These are phyloP conservation scores for Sigmodon hispidus DNA, from an alignment of 2,113 vertebrate genomes.

Conservation along the genomic window DNA sequence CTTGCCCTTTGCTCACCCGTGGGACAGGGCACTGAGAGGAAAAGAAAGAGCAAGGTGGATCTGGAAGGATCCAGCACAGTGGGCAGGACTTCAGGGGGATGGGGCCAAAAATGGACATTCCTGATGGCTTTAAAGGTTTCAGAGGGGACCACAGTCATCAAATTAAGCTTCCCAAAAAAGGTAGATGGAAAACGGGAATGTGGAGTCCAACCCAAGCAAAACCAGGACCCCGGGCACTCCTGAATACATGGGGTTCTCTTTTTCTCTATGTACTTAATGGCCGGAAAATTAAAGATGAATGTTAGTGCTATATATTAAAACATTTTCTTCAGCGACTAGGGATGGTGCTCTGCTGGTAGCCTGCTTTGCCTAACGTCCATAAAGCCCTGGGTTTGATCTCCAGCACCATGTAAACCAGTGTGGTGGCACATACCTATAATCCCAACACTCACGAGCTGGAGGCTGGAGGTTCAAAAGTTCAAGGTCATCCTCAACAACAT, in stretches of 20 bases:
- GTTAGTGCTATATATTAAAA: neutral
- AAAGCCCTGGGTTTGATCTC: neutral
- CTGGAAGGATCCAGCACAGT: neutral
- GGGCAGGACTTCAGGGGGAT: neutral
- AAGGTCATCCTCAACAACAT: neutral
- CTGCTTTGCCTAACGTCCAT: neutral
- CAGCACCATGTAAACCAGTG: neutral
- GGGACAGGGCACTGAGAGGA: neutral
- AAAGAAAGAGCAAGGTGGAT: neutral
- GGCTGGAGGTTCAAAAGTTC: neutral
- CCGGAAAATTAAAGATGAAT: neutral
- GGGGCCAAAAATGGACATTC: neutral
- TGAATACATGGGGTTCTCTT: neutral
- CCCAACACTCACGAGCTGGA: too few relatives aligned
- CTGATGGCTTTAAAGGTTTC: neutral
- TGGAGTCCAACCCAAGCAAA: neutral
- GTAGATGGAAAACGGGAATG: neutral
- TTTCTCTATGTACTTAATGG: neutral
- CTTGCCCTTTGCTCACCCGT: neutral
- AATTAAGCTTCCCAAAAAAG: neutral
- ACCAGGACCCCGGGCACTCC: neutral
- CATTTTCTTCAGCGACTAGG: neutral
- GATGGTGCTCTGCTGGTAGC: neutral
- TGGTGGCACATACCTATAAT: neutral
- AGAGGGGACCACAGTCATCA: neutral